These are phyloP conservation scores for Arenicola marina DNA, from an alignment of 2,888 invertebrate genomes.

Conservation along the genomic window DNA sequence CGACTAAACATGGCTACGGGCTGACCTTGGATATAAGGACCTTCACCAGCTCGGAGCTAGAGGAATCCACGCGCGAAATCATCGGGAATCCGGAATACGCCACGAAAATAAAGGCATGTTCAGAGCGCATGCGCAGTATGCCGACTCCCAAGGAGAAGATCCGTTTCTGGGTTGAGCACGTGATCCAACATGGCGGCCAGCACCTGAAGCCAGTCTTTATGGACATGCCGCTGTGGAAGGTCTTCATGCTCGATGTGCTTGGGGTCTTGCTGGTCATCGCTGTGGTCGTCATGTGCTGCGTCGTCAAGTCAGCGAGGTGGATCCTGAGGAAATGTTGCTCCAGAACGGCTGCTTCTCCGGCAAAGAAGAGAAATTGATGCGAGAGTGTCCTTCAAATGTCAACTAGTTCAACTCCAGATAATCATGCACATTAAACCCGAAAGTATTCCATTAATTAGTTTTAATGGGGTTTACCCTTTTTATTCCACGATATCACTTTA, in stretches of 20 bases:
- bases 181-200: background rate
- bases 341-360: background rate
- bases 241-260: constrained; percentile 1
- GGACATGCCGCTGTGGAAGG: background rate
- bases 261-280: background rate
- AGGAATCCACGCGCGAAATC: background rate
- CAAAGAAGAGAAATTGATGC: background rate
- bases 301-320: background rate
- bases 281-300: background rate
- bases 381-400: too few relatives aligned
- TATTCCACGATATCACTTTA: too few relatives aligned
- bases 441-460: too few relatives aligned
- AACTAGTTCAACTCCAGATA: too few relatives aligned
- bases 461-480: too few relatives aligned
- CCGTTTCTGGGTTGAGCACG: too few relatives aligned
- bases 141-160: background rate
- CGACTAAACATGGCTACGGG: background rate
- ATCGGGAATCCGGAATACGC: background rate
- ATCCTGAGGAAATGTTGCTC: background rate
- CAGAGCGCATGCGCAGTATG: background rate
- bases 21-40: background rate
- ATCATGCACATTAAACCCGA: too few relatives aligned
- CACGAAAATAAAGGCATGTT: background rate
- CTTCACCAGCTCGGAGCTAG: background rate
- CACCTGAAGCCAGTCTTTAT: background rate